Evolutionary conservation across 2,113 vertebrate genomes (phyloP).

Genomic region (Eptatretus burgeri): DNA sequence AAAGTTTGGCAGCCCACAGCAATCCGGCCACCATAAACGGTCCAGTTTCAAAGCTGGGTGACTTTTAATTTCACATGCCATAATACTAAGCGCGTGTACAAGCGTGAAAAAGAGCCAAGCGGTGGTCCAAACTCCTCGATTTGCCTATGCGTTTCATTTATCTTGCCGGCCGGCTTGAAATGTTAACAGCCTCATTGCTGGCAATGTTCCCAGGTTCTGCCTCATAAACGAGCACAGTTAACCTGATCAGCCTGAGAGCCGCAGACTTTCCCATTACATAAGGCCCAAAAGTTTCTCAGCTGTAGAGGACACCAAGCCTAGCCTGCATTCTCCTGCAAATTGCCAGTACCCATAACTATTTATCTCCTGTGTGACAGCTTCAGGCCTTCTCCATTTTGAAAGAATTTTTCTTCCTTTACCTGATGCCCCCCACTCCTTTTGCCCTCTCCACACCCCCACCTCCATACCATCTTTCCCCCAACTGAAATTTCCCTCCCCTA

Average conservation of each 20-base stretch:
- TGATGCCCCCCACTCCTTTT: too few species aligned
- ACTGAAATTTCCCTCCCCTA: neutral
- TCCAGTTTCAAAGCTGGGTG: slow-evolving; percentile 5
- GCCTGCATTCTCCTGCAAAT: slow-evolving; percentile 1
- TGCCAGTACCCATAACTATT: slow-evolving; percentile 6
- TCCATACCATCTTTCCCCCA: neutral
- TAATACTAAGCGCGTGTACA: slow-evolving; percentile 3
- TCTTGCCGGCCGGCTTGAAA: slow-evolving; percentile 7
- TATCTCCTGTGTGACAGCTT: slow-evolving; percentile 4
- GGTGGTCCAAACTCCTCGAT: slow-evolving; percentile 5
- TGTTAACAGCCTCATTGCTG: slow-evolving; percentile 7
- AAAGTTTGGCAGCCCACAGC: slow-evolving; percentile 2
- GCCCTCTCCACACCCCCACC: neutral
- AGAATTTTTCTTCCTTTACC: too few species aligned
- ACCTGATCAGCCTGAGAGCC: neutral
- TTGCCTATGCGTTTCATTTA: slow-evolving; percentile 7
- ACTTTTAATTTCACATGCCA: slow-evolving; percentile 5
- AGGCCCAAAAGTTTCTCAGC: slow-evolving; percentile 1
- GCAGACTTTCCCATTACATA: neutral
- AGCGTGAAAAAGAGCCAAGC: neutral
- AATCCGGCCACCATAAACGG: slow-evolving; percentile 2
- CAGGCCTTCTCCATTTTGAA: neutral
- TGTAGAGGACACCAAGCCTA: slow-evolving; percentile 4
- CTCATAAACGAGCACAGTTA: slow-evolving; percentile 6
- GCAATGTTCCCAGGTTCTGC: slow-evolving; percentile 3